Conservation (phyloP, 2,888 invertebrate genomes). For the Crepidodera aurea region DNA sequence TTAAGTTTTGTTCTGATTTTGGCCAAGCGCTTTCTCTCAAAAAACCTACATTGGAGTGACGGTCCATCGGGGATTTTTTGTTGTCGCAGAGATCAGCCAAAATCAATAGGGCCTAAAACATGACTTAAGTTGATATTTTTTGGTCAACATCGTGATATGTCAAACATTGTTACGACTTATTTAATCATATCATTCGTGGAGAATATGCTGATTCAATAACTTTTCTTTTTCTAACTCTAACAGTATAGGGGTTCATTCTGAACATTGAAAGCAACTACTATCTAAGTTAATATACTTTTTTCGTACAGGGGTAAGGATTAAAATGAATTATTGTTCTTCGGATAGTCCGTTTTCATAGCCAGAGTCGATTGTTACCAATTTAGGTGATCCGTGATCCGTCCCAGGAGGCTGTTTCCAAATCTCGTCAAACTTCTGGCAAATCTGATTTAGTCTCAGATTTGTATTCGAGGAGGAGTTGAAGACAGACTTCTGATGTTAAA, state of each 20-base stretch:
- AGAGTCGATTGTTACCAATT: constrained; percentile 41
- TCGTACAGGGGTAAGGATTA: constrained; percentile 36
- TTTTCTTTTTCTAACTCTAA: constrained; percentile 50
- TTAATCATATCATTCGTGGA: constrained; percentile 41
- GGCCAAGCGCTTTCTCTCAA: constrained; percentile 31
- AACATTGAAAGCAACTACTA: constrained; percentile 51
- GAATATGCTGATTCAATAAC: constrained; percentile 45
- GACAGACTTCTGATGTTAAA: constrained; percentile 2
- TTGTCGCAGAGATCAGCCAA: constrained; percentile 32
- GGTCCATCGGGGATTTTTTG: constrained; percentile 30
- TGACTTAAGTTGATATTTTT: constrained; percentile 44
- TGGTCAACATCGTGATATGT: constrained; percentile 43
- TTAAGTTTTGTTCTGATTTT: constrained; percentile 39
- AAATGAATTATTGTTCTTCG: constrained; percentile 42
- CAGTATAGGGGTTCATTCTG: constrained; percentile 56
- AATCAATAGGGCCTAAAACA: constrained; percentile 58
- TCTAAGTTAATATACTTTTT: constrained; percentile 38
- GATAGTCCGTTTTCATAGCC: constrained; percentile 48
- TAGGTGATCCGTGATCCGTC: constrained; percentile 11
- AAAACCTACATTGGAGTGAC: constrained; percentile 12
- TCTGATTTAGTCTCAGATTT: neutral
- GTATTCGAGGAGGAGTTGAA: neutral
- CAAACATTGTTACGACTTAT: constrained; percentile 22
- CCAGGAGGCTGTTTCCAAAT: constrained; percentile 12
- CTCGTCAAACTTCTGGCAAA: neutral